phyloP scores from a whole-genome alignment of 2,113 vertebrate species.

The Shinisaurus crocodilurus region DNA sequence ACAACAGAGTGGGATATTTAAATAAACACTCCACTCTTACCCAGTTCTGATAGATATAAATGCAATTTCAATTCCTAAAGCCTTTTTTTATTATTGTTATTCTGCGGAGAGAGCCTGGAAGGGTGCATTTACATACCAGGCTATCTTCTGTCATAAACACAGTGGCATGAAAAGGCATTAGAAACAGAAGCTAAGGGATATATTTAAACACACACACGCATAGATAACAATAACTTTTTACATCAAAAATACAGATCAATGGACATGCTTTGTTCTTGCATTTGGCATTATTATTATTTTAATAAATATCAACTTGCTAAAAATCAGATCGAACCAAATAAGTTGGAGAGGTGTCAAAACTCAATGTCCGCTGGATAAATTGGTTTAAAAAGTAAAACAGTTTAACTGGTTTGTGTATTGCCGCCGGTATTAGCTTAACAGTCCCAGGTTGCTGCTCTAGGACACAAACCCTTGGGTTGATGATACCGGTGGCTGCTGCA shows the following conservation, averaged over 20 bases:
- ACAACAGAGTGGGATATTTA: slow-evolving; percentile 73
- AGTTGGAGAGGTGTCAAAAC: neutral
- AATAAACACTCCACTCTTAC: slow-evolving; percentile 71
- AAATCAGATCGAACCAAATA: neutral
- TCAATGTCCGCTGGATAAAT: neutral
- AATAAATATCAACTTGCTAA: neutral
- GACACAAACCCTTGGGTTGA: neutral
- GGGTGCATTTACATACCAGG: slow-evolving; percentile 47
- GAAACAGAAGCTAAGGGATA: slow-evolving; percentile 38
- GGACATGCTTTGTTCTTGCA: slow-evolving; percentile 39
- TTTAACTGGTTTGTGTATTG: neutral
- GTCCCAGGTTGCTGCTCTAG: neutral
- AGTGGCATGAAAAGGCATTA: slow-evolving; percentile 38
- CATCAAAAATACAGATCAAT: slow-evolving; percentile 20
- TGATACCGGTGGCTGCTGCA: neutral
- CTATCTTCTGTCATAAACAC: slow-evolving; percentile 58
- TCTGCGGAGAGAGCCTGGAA: slow-evolving; percentile 43
- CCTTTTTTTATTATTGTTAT: slow-evolving; percentile 64
- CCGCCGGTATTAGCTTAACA: neutral
- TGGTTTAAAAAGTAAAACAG: neutral
- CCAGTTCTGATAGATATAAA: slow-evolving; percentile 74
- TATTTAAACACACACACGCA: neutral
- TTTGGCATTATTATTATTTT: neutral
- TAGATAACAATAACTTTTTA: neutral
- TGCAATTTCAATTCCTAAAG: slow-evolving; percentile 65